Base-by-base conservation (phyloP, 2,113 vertebrate species). In the Lampris incognitus region DNA sequence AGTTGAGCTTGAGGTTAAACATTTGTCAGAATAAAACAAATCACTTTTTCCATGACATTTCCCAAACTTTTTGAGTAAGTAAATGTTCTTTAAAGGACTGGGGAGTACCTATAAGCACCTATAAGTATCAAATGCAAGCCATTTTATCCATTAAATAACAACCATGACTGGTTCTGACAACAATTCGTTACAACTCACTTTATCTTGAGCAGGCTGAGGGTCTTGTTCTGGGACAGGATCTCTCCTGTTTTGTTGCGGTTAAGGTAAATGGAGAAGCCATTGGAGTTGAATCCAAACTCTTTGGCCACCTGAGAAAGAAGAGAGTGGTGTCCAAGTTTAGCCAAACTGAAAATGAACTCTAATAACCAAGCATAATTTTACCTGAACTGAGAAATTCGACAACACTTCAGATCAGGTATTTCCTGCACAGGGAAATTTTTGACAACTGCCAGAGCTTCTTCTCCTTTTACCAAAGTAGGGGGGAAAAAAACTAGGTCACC, bases 161-260 rank as follows among this genome's bases (percentile, higher is more conserved):
- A 46, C 2, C 44, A 54, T n/a, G 13, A 54, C 13, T 38, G 42
- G 75, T 24, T 3, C 7, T 38, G 13, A 24, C 24, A 24, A 24
- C 24, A 24, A 24, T 57, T 69, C 13, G 3, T 8, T 36, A 46
- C 38, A 3, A 94, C 97, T 96, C 86, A 99, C 98, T 99, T 98
- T 92, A 99, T 99, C 90, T 98, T 98, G 2, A 99, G 94, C 66
- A 99, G 87, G 81, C 93, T 96, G 69, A 99, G 95, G 54, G 96
- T 93, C 88, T 99, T 99, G 93, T 95, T 99, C 80, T 97, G 95
- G 0, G 96, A 96, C 0, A 96, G 84, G 74, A 99, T 95, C 93
- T 99, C 98, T 42, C 94, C 98, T 0, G 98, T 99, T 92, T 96
- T 95, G 92, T 99, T 96, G 83, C 98, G 96, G 87, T 99, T 99